These are phyloP conservation scores for Rostratula benghalensis DNA, from an alignment of 2,113 vertebrate species.

Conservation along the genomic window DNA sequence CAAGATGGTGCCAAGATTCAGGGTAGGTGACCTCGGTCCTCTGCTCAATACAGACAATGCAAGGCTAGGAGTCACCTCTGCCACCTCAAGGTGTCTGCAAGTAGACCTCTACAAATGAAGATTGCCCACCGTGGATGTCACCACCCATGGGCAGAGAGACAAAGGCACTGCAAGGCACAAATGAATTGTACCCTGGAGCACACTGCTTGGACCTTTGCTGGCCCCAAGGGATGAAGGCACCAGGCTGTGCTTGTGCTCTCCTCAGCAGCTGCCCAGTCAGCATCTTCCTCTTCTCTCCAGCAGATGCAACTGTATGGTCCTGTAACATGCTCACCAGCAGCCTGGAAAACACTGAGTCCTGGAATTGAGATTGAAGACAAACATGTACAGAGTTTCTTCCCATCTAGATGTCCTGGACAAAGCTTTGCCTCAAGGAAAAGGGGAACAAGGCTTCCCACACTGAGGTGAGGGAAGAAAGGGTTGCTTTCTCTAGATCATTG, in stretches of 20 bases:
- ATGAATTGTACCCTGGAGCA: neutral
- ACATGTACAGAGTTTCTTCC: neutral
- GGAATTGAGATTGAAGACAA: neutral
- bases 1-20: neutral
- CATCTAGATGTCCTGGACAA: neutral
- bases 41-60: neutral
- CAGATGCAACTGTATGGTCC: neutral
- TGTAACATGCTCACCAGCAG: neutral
- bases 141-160: neutral
- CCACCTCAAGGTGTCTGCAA: neutral
- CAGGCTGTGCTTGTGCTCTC: neutral
- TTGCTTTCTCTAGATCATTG: neutral
- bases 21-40: neutral
- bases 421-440: neutral
- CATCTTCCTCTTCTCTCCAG: neutral
- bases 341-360: neutral
- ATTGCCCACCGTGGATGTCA: neutral
- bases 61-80: neutral
- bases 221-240: neutral
- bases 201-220: neutral
- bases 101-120: neutral
- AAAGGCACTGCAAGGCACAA: neutral
- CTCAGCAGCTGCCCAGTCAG: neutral
- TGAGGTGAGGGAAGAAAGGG: neutral
- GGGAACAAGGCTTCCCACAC: neutral